phyloP scores from a whole-genome alignment of 2,888 invertebrate genomes.

The Cartodere bifasciata region DNA sequence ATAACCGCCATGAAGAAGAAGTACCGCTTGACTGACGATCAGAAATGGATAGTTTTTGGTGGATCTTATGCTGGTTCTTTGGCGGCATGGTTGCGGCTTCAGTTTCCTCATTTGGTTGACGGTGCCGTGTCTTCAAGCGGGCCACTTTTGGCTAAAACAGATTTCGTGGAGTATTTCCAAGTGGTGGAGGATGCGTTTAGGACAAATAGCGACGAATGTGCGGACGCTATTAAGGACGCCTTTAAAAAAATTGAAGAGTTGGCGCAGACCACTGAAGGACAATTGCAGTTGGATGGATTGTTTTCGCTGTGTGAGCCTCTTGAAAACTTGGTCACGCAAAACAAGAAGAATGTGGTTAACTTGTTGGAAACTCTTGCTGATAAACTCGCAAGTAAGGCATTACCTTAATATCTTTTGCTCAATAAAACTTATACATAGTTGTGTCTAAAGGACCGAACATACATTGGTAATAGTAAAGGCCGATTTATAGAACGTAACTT shows the following conservation, averaged over 20 bases:
- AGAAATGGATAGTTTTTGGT: slow-evolving; percentile 36
- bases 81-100: slow-evolving; percentile 46
- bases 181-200: slow-evolving; percentile 36
- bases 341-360: slow-evolving; percentile 69
- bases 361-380: slow-evolving; percentile 72
- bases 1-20: slow-evolving; percentile 22
- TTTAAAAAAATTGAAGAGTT: slow-evolving; percentile 29
- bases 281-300: slow-evolving; percentile 29
- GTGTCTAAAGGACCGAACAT: slow-evolving; percentile 48
- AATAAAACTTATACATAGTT: slow-evolving; percentile 91
- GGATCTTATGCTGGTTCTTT: slow-evolving; percentile 48
- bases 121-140: slow-evolving; percentile 48
- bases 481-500: too few species aligned
- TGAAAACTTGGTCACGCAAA: slow-evolving; percentile 20
- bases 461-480: too few species aligned
- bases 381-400: slow-evolving; percentile 79
- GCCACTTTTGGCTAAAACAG: slow-evolving; percentile 42
- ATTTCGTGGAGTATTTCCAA: slow-evolving; percentile 42
- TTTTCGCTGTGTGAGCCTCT: slow-evolving; percentile 9
- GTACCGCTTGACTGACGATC: slow-evolving; percentile 12
- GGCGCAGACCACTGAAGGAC: slow-evolving; percentile 26
- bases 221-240: slow-evolving; percentile 32
- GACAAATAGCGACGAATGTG: slow-evolving; percentile 33
- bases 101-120: slow-evolving; percentile 46
- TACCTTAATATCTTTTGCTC: too few species aligned